Evolutionary conservation across 2,888 invertebrate genomes (phyloP), one percentile per base, ranked within the genome.

Genomic region (Ochlodes sylvanus): DNA sequence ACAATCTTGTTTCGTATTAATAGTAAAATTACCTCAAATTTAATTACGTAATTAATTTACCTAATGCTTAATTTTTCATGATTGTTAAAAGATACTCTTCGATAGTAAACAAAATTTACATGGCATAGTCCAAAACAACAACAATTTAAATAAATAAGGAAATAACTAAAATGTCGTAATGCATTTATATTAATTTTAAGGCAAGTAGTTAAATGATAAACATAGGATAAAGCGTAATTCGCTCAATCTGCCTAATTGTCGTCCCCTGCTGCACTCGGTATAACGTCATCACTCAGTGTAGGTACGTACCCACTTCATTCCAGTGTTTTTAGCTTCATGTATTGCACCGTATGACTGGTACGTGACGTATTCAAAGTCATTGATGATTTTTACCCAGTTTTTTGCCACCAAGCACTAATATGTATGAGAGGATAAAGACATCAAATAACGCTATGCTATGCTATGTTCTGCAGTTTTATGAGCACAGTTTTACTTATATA

Each of bases 261-360:
- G 50, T 50, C n/a, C 50, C 44, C 50, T 9, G 17, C 17, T 50
- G 50, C 50, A 50, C 50, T 50, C 19, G 19, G 19, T 9, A 9
- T 50, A 9, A 27, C 19, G 50, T 50, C 50, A 50, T 50, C 19
- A 2, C 17, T 7, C 6, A n/a, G n/a, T 47, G 19, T 12, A 19
- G 17, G 17, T 47, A 47, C 27, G 27, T 27, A 27, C 27, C 27
- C 5, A 27, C 3, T 50, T 19, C 19, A 19, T 50, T 19, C 50
- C 10, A 50, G 19, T 19, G 19, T 50, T 50, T 50, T 19, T 50
- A 50, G 50, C 50, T 47, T 9, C 44, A 50, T 50, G 15, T 47
- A 44, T 15, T 44, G 44, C 44, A 15, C 17, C 1, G 47, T 9
- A 17, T 47, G 17, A 47, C n/a, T n/a, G 44, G n/a, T 27, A 42